phyloP scores from a whole-genome alignment of 2,888 invertebrate genomes.

The Nymphalis urticae region DNA sequence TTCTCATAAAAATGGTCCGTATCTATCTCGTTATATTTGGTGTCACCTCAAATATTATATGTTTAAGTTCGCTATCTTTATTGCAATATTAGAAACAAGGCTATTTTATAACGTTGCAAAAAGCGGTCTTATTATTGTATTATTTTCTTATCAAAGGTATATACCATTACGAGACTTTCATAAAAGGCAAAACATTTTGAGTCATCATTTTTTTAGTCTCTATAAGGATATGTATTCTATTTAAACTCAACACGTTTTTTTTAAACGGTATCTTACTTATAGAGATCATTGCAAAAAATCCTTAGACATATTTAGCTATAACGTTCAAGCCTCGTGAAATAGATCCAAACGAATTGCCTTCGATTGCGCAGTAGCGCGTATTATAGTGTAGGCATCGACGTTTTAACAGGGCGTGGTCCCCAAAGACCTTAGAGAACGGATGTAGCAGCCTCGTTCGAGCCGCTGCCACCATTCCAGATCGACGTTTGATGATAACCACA shows the following conservation, averaged over 20 bases:
- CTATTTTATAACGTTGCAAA: constrained; percentile 9
- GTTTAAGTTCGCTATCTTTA: background rate
- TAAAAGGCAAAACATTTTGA: constrained; percentile 25
- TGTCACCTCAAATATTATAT: background rate
- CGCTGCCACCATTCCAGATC: constrained; percentile 63
- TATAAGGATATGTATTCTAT: constrained; percentile 22
- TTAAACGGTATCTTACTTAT: constrained; percentile 24
- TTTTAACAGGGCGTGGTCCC: constrained; percentile 70
- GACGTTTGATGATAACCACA: constrained; percentile 70
- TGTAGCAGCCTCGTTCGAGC: constrained; percentile 71
- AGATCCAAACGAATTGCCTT: constrained; percentile 45
- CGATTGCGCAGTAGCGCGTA: constrained; percentile 53
- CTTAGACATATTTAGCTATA: constrained; percentile 43
- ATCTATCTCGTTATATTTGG: no score
- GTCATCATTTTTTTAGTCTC: constrained; percentile 28
- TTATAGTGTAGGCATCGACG: constrained; percentile 59
- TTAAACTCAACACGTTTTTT: constrained; percentile 6
- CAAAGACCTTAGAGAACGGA: constrained; percentile 72
- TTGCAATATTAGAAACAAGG: constrained; percentile 9
- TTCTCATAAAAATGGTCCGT: no score
- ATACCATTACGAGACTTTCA: constrained; percentile 19
- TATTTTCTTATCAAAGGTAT: constrained; percentile 30
- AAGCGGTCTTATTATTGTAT: constrained; percentile 16
- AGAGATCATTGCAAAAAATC: constrained; percentile 39
- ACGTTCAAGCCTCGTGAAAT: constrained; percentile 43